These are phyloP conservation scores for Alca torda DNA, from an alignment of 2,797 vertebrate genomes.

Conservation along the genomic window DNA sequence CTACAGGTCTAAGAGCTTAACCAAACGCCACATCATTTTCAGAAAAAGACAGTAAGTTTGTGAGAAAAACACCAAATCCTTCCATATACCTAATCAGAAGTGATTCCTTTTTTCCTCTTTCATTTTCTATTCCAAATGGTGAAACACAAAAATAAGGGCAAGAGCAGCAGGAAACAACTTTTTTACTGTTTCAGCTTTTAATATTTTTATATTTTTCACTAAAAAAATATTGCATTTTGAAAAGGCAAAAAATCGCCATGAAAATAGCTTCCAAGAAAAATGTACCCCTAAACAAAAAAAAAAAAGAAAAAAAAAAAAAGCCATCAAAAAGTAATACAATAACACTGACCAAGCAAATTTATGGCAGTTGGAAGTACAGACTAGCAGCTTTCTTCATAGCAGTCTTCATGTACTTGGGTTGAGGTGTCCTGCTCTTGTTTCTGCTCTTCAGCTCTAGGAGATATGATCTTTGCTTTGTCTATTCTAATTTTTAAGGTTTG, in stretches of 20 bases:
- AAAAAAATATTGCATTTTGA: neutral
- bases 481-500: neutral
- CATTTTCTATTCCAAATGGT: neutral
- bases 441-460: neutral
- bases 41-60: neutral
- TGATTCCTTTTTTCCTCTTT: neutral
- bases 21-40: neutral
- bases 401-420: neutral
- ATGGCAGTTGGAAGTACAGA: neutral
- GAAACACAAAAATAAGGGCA: neutral
- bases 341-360: neutral
- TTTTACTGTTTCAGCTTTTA: neutral
- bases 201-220: neutral
- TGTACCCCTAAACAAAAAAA: neutral
- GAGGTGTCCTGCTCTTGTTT: neutral
- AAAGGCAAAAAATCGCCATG: neutral
- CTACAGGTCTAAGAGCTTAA: neutral
- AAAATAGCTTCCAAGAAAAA: neutral
- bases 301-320: neutral
- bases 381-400: neutral
- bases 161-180: neutral
- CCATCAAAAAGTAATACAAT: neutral
- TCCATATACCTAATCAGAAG: neutral
- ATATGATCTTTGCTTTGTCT: neutral
- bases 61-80: neutral